A percentile compares a stretch with the other conserved stretches of the same genome.
Evolutionary conservation across 2,888 invertebrate species (phyloP).

Genomic region (Polia nebulosa): DNA sequence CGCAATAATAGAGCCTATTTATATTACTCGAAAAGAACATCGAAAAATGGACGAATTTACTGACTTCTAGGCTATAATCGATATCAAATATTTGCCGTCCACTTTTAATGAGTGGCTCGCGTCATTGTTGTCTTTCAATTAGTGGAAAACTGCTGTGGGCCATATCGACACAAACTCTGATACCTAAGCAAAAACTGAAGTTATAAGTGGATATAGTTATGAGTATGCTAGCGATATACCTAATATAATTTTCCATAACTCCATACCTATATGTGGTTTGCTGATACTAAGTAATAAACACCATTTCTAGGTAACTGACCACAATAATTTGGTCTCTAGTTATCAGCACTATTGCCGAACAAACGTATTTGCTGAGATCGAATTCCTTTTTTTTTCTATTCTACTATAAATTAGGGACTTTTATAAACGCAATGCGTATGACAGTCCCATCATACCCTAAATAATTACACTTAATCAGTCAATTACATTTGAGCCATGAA

Average conservation of each 20-base stretch:
- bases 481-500: too few species aligned
- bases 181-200: slow-evolving; percentile 15
- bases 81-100: slow-evolving; percentile 42
- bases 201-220: not conserved
- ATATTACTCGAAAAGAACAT: slow-evolving; percentile 12
- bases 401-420: too few species aligned
- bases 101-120: slow-evolving; percentile 38
- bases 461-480: too few species aligned
- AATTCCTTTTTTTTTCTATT: too few species aligned
- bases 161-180: not conserved
- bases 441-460: too few species aligned
- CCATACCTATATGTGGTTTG: slow-evolving; percentile 14
- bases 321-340: slow-evolving; percentile 44
- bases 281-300: slow-evolving; percentile 43
- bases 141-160: slow-evolving; percentile 19
- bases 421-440: too few species aligned
- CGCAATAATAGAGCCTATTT: slow-evolving; percentile 27
- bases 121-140: slow-evolving; percentile 41
- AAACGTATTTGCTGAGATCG: slow-evolving; percentile 19
- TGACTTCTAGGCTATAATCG: slow-evolving; percentile 14
- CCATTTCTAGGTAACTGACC: slow-evolving; percentile 53
- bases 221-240: too few species aligned
- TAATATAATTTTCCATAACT: slow-evolving; percentile 4
- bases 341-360: slow-evolving; percentile 49
- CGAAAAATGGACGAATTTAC: slow-evolving; percentile 21